A percentile compares a stretch with the other conserved stretches of the same genome.
Evolutionary conservation across 2,888 invertebrate species (phyloP).

Genomic region (Nemotelus pantherinus): DNA sequence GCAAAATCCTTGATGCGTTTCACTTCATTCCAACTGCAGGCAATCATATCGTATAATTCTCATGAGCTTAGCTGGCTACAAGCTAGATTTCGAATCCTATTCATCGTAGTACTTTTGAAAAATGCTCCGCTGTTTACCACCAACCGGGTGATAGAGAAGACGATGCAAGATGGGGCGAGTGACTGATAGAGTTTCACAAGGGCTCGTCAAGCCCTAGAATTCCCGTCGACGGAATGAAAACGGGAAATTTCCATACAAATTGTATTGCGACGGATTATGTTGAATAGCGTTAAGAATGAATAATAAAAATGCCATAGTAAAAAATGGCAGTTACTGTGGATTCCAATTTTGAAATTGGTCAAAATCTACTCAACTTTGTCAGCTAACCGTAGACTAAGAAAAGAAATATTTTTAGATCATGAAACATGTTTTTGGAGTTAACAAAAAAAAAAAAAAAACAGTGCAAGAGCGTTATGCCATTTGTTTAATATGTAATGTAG

Average conservation of each 20-base stretch:
- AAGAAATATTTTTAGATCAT: no score
- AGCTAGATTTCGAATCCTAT: slow-evolving; percentile 40
- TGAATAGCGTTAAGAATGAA: slow-evolving; percentile 41
- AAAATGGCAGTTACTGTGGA: slow-evolving; percentile 39
- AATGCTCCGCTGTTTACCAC: slow-evolving; percentile 7
- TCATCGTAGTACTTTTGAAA: slow-evolving; percentile 24
- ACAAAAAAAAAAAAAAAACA: no score
- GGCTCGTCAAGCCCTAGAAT: slow-evolving; percentile 42
- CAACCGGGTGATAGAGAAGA: neutral
- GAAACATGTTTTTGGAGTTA: no score
- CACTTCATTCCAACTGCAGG: slow-evolving; percentile 22
- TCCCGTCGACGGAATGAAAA: slow-evolving; percentile 1
- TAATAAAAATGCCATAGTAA: slow-evolving; percentile 42
- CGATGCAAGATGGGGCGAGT: neutral
- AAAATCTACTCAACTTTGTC: neutral
- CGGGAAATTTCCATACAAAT: slow-evolving; percentile 47
- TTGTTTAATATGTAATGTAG: no score
- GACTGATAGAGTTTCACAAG: neutral
- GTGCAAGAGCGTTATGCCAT: no score
- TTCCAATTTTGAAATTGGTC: slow-evolving; percentile 42
- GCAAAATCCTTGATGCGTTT: slow-evolving; percentile 45
- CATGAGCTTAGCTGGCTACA: slow-evolving; percentile 38
- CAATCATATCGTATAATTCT: slow-evolving; percentile 45
- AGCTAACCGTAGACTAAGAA: neutral
- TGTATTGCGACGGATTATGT: slow-evolving; percentile 45